These are phyloP conservation scores for Enteromius viviparus DNA, from an alignment of 2,797 vertebrate species.

Conservation along the genomic window DNA sequence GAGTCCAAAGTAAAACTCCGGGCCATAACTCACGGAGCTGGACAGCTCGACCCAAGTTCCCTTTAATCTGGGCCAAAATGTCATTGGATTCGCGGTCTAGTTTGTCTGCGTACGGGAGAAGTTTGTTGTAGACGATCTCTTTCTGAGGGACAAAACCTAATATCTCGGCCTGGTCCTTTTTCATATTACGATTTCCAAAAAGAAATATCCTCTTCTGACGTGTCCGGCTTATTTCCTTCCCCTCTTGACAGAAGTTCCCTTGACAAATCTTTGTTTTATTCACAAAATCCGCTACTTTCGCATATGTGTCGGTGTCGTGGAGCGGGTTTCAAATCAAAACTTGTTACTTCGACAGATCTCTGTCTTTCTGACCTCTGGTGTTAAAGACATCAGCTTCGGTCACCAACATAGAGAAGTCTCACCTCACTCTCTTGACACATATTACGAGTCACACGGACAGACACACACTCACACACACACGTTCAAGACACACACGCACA, in stretches of 20 bases:
- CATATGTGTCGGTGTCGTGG: conserved; percentile 9
- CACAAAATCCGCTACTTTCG: conserved; percentile 30
- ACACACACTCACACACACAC: conserved; percentile 20
- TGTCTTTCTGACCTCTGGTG: conserved; percentile 41
- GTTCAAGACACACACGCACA: background rate
- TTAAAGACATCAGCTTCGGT: conserved; percentile 46
- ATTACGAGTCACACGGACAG: conserved; percentile 47
- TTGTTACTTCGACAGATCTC: conserved; percentile 14
- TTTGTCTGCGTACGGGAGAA: conserved; percentile 87
- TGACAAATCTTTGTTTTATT: conserved; percentile 47
- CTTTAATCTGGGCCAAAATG: conserved; percentile 87
- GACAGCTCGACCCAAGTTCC: conserved; percentile 87
- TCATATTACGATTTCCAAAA: conserved; percentile 65
- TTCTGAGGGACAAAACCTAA: conserved; percentile 82
- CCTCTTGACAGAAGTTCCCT: conserved; percentile 53
- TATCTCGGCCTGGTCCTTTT: conserved; percentile 54
- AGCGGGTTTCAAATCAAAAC: background rate
- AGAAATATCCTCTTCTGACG: conserved; percentile 28
- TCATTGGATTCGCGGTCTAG: conserved; percentile 86
- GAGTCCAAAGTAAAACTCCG: conserved; percentile 90
- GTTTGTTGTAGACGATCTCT: conserved; percentile 89
- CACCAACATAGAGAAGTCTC: conserved; percentile 45
- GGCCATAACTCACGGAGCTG: conserved; percentile 93
- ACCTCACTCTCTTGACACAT: conserved; percentile 48
- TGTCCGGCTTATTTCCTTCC: conserved; percentile 36